These are phyloP conservation scores for Papilio glaucus DNA, from an alignment of 1,140 invertebrate genomes.

Conservation along the genomic window DNA sequence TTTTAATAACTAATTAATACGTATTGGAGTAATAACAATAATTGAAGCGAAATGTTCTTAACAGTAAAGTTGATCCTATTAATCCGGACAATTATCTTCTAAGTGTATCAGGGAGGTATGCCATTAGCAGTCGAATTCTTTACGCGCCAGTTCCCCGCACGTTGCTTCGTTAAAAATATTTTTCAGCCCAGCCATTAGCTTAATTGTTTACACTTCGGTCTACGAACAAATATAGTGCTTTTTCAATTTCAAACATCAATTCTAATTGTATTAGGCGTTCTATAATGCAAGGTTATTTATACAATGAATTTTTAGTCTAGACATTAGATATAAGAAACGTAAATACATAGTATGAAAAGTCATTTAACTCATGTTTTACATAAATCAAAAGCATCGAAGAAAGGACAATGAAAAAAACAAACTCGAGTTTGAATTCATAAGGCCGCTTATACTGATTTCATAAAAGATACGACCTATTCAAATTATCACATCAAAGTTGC, in stretches of 20 bases:
- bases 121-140: neutral
- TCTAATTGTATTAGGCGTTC: neutral
- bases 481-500: conserved; percentile 47
- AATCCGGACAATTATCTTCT: neutral
- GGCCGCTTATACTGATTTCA: neutral
- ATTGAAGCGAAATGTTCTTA: no score
- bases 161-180: neutral
- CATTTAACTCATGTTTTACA: neutral
- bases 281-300: neutral
- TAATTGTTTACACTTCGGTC: conserved; percentile 10
- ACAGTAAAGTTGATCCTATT: no score
- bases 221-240: neutral
- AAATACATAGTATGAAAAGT: no score
- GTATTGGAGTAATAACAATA: no score
- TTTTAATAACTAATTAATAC: no score
- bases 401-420: conserved; percentile 16
- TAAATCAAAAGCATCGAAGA: neutral
- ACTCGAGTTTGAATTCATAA: conserved; percentile 7
- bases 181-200: neutral
- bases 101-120: neutral
- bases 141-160: neutral
- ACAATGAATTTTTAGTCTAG: neutral
- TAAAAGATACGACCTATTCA: conserved; percentile 27
- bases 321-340: neutral
- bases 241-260: neutral